A percentile compares a stretch with the other conserved stretches of the same genome.
These are phyloP conservation scores for Macroglossus sobrinus DNA, from an alignment of 2,113 vertebrate species.

Conservation along the genomic window DNA sequence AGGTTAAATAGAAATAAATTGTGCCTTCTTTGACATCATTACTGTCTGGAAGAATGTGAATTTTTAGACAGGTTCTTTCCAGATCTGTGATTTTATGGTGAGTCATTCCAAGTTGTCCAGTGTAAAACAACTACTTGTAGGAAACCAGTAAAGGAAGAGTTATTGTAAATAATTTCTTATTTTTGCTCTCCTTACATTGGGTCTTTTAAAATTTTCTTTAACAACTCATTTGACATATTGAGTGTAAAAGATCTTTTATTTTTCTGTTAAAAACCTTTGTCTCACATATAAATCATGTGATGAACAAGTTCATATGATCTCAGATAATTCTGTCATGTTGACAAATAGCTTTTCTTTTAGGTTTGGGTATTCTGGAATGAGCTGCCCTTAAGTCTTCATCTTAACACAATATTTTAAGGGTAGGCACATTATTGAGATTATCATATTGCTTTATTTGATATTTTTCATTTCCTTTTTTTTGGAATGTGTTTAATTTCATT, in stretches of 20 bases:
- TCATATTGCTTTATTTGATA: conserved; percentile 1
- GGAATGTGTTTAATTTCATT: neutral
- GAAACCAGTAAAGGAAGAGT: neutral
- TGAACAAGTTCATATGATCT: neutral
- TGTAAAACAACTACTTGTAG: neutral
- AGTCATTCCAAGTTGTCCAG: neutral
- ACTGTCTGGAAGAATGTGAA: neutral
- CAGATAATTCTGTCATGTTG: neutral
- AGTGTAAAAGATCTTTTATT: neutral
- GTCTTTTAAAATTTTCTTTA: neutral
- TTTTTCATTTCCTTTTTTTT: neutral
- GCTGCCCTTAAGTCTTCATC: neutral
- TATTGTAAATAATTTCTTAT: conserved; percentile 9
- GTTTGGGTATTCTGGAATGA: neutral
- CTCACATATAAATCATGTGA: neutral
- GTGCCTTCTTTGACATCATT: conserved; percentile 10
- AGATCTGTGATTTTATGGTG: neutral
- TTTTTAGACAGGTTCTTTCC: neutral
- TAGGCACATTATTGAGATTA: neutral
- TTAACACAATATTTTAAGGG: neutral
- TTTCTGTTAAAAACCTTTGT: conserved; percentile 18
- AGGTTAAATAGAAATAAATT: neutral
- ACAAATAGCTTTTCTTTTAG: conserved; percentile 21
- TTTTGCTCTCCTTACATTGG: neutral
- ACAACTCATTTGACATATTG: neutral